A percentile compares a stretch with the other conserved stretches of the same genome.
phyloP scores from a whole-genome alignment of 23 tunicate species.

The Botrylloides violaceus region DNA sequence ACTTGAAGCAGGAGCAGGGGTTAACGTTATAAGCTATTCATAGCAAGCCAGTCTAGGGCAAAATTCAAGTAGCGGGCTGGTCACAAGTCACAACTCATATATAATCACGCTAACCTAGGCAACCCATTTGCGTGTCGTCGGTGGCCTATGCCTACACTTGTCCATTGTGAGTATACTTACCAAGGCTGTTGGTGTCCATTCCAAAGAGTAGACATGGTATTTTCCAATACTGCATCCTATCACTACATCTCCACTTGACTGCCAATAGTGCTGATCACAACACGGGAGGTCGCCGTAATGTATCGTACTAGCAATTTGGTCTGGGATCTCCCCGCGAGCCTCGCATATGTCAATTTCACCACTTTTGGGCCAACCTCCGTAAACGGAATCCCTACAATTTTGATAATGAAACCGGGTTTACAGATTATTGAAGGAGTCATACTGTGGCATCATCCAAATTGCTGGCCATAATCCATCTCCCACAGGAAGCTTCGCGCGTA shows the following conservation, averaged over 20 bases:
- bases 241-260: conserved; percentile 70
- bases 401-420: no score
- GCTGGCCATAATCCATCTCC: conserved; percentile 99
- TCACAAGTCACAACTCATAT: no score
- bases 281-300: conserved; percentile 86
- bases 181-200: conserved; percentile 94
- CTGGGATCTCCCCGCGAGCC: conserved; percentile 79
- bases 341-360: conserved; percentile 98
- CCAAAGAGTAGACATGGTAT: conserved; percentile 85
- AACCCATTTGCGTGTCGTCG: no score
- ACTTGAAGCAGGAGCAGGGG: no score
- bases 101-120: no score
- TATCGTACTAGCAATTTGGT: conserved; percentile 73
- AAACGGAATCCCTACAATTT: conserved; percentile 55
- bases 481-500: conserved; percentile 87
- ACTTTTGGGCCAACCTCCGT: conserved; percentile 96
- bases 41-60: no score
- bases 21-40: no score
- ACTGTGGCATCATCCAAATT: conserved; percentile 99
- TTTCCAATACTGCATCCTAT: conserved; percentile 54
- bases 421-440: no score
- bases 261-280: conserved; percentile 90
- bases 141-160: no score
- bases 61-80: no score
- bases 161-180: no score